phyloP scores from a whole-genome alignment of 2,113 vertebrate species.

The Aegotheles bennettii region DNA sequence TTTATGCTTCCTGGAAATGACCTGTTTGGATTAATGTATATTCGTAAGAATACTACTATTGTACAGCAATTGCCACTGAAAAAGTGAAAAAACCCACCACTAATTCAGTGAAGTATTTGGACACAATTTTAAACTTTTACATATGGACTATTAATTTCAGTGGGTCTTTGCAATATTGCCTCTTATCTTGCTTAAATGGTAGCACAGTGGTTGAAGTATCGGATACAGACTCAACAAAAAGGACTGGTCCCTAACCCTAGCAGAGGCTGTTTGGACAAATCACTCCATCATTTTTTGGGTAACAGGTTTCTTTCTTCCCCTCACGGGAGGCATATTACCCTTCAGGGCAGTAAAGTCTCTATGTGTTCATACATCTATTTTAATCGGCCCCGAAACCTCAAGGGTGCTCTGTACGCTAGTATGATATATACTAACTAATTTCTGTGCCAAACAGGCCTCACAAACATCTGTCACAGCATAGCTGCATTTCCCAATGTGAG shows the following conservation, averaged over 20 bases:
- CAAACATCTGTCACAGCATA: not conserved
- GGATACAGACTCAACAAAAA: not conserved
- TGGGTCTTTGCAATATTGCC: not conserved
- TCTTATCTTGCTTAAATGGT: not conserved
- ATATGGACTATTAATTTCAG: not conserved
- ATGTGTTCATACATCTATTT: not conserved
- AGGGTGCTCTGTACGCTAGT: not conserved
- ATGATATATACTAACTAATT: not conserved
- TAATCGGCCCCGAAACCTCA: not conserved
- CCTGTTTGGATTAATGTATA: not conserved
- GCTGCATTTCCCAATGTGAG: not conserved
- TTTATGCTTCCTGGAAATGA: not conserved
- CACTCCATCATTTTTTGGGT: not conserved
- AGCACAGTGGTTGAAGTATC: not conserved
- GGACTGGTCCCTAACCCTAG: not conserved
- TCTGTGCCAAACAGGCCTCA: not conserved
- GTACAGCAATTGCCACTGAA: not conserved
- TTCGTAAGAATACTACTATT: not conserved
- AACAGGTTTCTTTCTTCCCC: not conserved
- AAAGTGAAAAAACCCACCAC: not conserved
- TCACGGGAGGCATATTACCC: not conserved
- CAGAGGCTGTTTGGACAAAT: not conserved
- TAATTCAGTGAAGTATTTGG: not conserved
- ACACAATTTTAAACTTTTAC: not conserved
- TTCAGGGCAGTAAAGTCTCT: not conserved